These are phyloP conservation scores for Adelognathus sp. DNA, from an alignment of 2,888 invertebrate genomes.

Conservation along the genomic window DNA sequence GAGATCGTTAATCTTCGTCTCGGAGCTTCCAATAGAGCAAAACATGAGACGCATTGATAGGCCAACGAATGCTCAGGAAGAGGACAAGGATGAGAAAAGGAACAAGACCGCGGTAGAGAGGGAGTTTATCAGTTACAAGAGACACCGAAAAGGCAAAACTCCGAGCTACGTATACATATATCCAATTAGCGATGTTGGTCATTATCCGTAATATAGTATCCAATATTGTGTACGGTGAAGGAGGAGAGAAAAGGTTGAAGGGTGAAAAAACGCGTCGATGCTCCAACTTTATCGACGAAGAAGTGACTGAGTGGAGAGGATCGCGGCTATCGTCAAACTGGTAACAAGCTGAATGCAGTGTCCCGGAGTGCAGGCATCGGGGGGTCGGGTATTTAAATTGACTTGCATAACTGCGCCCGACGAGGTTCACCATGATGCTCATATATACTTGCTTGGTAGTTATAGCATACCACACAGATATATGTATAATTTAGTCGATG, in stretches of 20 bases:
- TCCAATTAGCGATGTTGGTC: constrained; percentile 27
- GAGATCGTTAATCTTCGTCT: constrained; percentile 22
- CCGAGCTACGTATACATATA: neutral
- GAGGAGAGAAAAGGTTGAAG: neutral
- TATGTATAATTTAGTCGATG: constrained; percentile 9
- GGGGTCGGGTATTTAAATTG: constrained; percentile 75
- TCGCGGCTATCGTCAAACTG: constrained; percentile 62
- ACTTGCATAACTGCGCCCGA: constrained; percentile 75
- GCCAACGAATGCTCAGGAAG: neutral
- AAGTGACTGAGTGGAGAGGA: constrained; percentile 9
- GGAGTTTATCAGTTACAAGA: neutral
- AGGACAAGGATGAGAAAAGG: neutral
- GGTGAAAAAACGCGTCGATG: constrained; percentile 16
- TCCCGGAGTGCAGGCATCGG: constrained; percentile 36
- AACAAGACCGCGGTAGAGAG: neutral
- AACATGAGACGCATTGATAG: neutral
- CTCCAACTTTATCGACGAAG: constrained; percentile 20
- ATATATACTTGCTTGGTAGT: constrained; percentile 19
- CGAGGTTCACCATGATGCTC: constrained; percentile 36
- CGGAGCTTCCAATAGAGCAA: neutral
- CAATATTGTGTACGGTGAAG: constrained; percentile 6
- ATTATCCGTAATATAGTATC: constrained; percentile 22
- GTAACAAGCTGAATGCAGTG: constrained; percentile 63
- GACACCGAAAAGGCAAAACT: constrained; percentile 9
- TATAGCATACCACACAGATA: constrained; percentile 2